Evolutionary conservation across 37 sponge, comb jelly and placozoan species (phyloP), one percentile per base, ranked within the genome.

Genomic region (Oopsacas minuta): DNA sequence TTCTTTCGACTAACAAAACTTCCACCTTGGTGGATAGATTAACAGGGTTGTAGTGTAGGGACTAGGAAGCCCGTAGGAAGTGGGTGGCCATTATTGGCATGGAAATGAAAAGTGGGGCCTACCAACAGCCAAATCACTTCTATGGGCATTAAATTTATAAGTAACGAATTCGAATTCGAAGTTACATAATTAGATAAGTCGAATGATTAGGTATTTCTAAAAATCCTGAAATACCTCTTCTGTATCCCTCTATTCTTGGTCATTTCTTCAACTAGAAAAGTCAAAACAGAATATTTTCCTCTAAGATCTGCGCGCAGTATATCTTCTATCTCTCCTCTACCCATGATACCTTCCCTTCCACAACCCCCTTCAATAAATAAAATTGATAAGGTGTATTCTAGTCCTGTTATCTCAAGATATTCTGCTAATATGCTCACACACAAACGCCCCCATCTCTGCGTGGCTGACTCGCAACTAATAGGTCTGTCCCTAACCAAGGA

Each of bases 151-250:
- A n/a, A n/a, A 42, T 42, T 42, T 42, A 42, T 42, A 17, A 42
- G 15, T 42, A 42, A 8, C 32, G 75, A 61, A n/a, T 61, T 61
- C 20, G 30, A 32, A 25, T 61, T 61, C 22, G 32, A 20, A 12
- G 75, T 20, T 12, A 10, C 22, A 12, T 12, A 61, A 61, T 61
- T 12, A 61, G 30, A 61, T 20, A n/a, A n/a, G n/a, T n/a, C n/a
- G n/a, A n/a, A n/a, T n/a, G n/a, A n/a, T n/a, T n/a, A n/a, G n/a
- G n/a, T n/a, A n/a, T n/a, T n/a, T n/a, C n/a, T n/a, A n/a, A n/a
- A n/a, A n/a, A n/a, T n/a, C n/a, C n/a, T n/a, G n/a, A 32, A 32
- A 61, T n/a, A 61, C 75, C 75, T 61, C 22, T 61, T 61, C 75
- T 61, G 22, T 25, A 61, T 61, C 7, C 75, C 75, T 61, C 75